These are phyloP conservation scores for Achroia grisella DNA, from an alignment of 1,140 invertebrate species.

Conservation along the genomic window DNA sequence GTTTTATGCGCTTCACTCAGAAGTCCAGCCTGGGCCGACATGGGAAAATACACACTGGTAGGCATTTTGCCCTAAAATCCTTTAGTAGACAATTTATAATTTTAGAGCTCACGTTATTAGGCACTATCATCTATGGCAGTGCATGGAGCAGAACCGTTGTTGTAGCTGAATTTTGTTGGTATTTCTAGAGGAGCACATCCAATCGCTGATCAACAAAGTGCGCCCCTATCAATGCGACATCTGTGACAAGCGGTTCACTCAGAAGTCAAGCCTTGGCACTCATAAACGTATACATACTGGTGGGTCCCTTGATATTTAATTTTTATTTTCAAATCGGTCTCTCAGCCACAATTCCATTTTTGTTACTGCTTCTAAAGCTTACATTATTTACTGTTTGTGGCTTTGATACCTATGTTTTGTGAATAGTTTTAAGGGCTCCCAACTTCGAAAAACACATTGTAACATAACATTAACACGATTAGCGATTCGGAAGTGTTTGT, in stretches of 20 bases:
- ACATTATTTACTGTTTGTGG: conserved; percentile 45
- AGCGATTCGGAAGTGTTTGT: conserved; percentile 47
- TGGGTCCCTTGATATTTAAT: conserved; percentile 69
- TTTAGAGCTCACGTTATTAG: conserved; percentile 59
- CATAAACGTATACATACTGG: conserved; percentile 89
- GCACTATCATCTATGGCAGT: conserved; percentile 37
- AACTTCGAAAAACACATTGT: conserved; percentile 21
- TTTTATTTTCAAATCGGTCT: conserved; percentile 52
- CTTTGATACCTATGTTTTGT: conserved; percentile 66
- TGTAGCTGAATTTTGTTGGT: conserved; percentile 69
- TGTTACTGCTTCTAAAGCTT: conserved; percentile 14
- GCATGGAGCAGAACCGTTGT: conserved; percentile 35
- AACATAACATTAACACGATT: conserved; percentile 23
- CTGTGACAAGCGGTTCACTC: conserved; percentile 84
- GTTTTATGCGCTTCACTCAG: conserved; percentile 77
- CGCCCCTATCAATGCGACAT: conserved; percentile 85
- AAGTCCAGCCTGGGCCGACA: conserved; percentile 75
- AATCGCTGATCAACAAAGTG: conserved; percentile 77
- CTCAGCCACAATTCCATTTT: conserved; percentile 48
- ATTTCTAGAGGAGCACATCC: conserved; percentile 75
- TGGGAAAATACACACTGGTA: conserved; percentile 74
- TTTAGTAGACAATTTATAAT: conserved; percentile 62
- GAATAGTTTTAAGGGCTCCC: conserved; percentile 72
- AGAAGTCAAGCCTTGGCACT: conserved; percentile 87
- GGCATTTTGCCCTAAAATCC: conserved; percentile 72